A percentile compares a stretch with the other conserved stretches of the same genome.
Conservation (phyloP, 2,113 vertebrate species). For the Epinephelus fuscoguttatus region DNA sequence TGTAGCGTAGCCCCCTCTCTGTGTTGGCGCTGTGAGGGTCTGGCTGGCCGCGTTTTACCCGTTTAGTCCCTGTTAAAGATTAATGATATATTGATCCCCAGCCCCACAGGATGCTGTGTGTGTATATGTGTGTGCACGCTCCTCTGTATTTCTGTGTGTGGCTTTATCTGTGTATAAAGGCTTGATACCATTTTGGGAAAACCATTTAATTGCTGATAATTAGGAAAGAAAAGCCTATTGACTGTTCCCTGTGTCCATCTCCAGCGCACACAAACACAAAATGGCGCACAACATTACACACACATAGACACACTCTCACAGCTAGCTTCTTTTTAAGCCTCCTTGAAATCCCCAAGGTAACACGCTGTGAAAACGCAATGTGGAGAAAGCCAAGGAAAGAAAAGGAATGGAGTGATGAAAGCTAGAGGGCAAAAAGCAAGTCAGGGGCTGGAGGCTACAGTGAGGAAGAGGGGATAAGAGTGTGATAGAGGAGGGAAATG, state of each 20-base stretch:
- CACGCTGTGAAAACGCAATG: constrained; percentile 80
- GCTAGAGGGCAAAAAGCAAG: constrained; percentile 78
- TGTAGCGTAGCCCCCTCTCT: constrained; percentile 84
- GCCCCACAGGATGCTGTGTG: constrained; percentile 64
- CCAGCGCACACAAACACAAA: constrained; percentile 60
- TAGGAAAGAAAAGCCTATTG: constrained; percentile 53
- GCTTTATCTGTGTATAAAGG: constrained; percentile 43
- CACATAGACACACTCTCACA: constrained; percentile 57
- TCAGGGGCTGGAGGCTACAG: constrained; percentile 69
- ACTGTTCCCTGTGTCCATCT: constrained; percentile 61
- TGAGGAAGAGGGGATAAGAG: constrained; percentile 81
- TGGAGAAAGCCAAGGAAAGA: constrained; percentile 79
- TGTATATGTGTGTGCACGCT: constrained; percentile 8
- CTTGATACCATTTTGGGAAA: constrained; percentile 61
- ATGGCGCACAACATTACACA: constrained; percentile 52
- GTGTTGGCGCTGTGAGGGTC: constrained; percentile 69
- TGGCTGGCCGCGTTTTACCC: constrained; percentile 72
- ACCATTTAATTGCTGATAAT: constrained; percentile 72
- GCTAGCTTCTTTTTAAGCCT: constrained; percentile 80
- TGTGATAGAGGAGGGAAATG: constrained; percentile 81
- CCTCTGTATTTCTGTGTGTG: constrained; percentile 8
- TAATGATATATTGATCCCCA: constrained; percentile 83
- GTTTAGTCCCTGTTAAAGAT: constrained; percentile 85
- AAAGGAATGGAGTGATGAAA: constrained; percentile 80
- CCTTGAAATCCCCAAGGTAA: constrained; percentile 82